Evolutionary conservation across 1,140 invertebrate genomes (phyloP).

Genomic region (Apis laboriosa): DNA sequence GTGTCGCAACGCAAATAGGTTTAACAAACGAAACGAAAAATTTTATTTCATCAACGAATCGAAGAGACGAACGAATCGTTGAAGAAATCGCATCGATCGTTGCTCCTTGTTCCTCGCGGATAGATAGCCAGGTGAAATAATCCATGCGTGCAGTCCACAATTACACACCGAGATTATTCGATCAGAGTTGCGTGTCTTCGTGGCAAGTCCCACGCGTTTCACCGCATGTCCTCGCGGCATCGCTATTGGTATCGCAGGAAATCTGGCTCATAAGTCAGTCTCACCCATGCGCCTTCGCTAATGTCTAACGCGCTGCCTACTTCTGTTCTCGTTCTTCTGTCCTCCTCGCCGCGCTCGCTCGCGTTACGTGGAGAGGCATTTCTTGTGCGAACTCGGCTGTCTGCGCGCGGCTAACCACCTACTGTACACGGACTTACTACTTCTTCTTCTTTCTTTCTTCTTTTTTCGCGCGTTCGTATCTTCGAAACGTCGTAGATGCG

Average conservation of each 20-base stretch:
- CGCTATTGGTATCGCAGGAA: slow-evolving; percentile 51
- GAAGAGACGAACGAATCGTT: no score
- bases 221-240: slow-evolving; percentile 54
- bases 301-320: slow-evolving; percentile 50
- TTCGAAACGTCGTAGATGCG: slow-evolving; percentile 60
- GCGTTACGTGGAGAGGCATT: not conserved
- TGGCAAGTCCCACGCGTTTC: slow-evolving; percentile 54
- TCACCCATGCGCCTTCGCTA: slow-evolving; percentile 58
- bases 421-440: not conserved
- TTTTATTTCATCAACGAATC: no score
- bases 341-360: slow-evolving; percentile 24
- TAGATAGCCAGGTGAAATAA: not conserved
- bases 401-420: slow-evolving; percentile 1
- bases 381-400: slow-evolving; percentile 32
- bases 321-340: slow-evolving; percentile 30
- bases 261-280: slow-evolving; percentile 65
- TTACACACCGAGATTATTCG: slow-evolving; percentile 25
- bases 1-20: no score
- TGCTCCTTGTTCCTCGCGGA: not conserved
- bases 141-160: not conserved
- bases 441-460: not conserved
- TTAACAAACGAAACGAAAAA: no score
- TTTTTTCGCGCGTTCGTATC: slow-evolving; percentile 35
- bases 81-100: not conserved
- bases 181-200: slow-evolving; percentile 37